These are phyloP conservation scores for Typhlomys cinereus DNA, from an alignment of 2,113 vertebrate species.

Conservation along the genomic window DNA sequence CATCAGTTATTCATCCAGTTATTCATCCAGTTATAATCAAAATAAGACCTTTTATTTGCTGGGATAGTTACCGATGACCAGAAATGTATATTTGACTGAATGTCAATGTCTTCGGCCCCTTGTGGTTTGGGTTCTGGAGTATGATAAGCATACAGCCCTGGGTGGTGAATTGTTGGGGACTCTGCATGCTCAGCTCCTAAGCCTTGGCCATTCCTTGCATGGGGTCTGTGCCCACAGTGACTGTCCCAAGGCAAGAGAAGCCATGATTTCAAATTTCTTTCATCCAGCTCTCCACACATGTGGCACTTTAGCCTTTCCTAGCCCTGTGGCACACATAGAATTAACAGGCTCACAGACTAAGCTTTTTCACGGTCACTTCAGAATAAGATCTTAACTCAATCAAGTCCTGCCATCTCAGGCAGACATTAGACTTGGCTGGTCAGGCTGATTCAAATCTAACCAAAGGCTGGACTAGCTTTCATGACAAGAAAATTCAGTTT, in stretches of 20 bases:
- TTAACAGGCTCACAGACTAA: neutral
- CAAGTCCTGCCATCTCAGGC: neutral
- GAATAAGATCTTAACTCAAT: slow-evolving; percentile 21
- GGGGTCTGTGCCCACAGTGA: neutral
- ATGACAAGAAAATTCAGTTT: neutral
- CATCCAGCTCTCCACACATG: neutral
- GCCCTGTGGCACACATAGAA: neutral
- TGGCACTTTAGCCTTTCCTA: neutral
- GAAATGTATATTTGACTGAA: slow-evolving; percentile 15
- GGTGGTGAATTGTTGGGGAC: neutral
- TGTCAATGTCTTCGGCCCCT: neutral
- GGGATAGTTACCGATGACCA: slow-evolving; percentile 24
- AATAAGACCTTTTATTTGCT: slow-evolving; percentile 56
- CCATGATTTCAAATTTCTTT: slow-evolving; percentile 32
- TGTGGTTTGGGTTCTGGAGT: neutral
- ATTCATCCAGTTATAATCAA: neutral
- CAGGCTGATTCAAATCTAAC: neutral
- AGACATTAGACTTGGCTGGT: neutral
- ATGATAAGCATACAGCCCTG: neutral
- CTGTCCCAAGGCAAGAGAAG: neutral
- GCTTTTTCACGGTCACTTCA: neutral
- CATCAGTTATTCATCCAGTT: neutral
- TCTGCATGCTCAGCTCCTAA: neutral
- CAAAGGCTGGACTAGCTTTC: neutral
- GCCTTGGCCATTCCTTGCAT: neutral